Conservation (phyloP, 2,888 invertebrate species). For the Dynastes grantii region DNA sequence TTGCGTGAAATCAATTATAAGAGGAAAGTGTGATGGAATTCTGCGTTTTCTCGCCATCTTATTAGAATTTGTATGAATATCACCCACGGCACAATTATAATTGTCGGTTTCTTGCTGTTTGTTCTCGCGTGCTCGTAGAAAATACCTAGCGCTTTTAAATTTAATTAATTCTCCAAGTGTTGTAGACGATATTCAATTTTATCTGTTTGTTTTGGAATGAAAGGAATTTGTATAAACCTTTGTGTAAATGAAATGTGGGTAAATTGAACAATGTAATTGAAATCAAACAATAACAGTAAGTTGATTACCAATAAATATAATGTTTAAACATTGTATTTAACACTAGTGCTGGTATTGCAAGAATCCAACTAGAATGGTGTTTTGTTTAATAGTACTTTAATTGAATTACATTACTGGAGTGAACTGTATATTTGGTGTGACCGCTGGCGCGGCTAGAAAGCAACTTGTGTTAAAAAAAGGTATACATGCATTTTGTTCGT, state of each 20-base stretch:
- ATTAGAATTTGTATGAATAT: too few relatives aligned
- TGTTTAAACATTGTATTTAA: too few relatives aligned
- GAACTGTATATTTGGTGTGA: too few relatives aligned
- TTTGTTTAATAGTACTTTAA: too few relatives aligned
- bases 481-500: too few relatives aligned
- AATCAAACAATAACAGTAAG: too few relatives aligned
- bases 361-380: too few relatives aligned
- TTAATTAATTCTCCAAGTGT: background rate
- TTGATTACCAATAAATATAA: too few relatives aligned
- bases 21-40: constrained; percentile 13
- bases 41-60: background rate
- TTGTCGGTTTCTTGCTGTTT: background rate
- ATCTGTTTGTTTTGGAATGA: background rate
- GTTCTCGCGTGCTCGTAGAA: background rate
- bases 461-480: too few relatives aligned
- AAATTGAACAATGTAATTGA: background rate
- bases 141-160: background rate
- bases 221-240: background rate
- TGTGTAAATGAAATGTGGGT: background rate
- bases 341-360: too few relatives aligned
- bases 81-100: background rate
- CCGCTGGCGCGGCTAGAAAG: too few relatives aligned
- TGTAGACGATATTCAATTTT: background rate
- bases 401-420: too few relatives aligned
- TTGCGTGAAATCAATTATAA: background rate